Evolutionary conservation across 2,113 vertebrate species (phyloP).

Genomic region (Amblyornis subalaris): DNA sequence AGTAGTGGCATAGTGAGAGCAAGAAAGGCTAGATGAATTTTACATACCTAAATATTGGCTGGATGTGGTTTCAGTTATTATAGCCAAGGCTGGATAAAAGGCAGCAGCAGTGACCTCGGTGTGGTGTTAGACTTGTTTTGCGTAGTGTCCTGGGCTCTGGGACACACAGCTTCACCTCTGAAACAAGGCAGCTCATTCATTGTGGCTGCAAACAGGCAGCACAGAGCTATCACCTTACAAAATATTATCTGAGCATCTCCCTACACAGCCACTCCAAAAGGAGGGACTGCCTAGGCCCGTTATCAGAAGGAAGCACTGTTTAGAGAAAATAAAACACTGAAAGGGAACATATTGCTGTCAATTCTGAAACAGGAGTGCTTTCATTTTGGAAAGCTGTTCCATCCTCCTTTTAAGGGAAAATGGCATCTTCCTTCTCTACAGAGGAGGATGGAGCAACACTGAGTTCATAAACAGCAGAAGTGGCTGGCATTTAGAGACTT

Average conservation of each 20-base stretch:
- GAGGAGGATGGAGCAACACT: background rate
- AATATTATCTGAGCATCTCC: background rate
- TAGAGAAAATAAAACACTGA: background rate
- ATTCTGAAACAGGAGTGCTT: background rate
- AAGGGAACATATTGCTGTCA: background rate
- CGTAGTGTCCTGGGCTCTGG: background rate
- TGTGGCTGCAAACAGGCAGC: background rate
- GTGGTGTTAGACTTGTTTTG: background rate
- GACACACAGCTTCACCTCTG: background rate
- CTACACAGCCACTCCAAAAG: background rate
- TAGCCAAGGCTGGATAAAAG: background rate
- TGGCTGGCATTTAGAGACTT: background rate
- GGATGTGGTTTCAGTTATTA: background rate
- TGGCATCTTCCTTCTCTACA: background rate
- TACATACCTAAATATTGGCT: background rate
- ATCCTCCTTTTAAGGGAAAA: background rate
- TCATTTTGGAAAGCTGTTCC: background rate
- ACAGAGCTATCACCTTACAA: background rate
- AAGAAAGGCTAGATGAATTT: background rate
- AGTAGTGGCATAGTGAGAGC: background rate
- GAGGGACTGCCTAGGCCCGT: background rate
- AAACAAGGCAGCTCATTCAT: background rate
- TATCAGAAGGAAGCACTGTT: background rate
- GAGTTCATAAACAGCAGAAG: background rate
- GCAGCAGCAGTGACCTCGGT: background rate